A percentile compares a stretch with the other conserved stretches of the same genome.
Evolutionary conservation across 2,888 invertebrate species (phyloP).

Genomic region (Stenodema calcarata): DNA sequence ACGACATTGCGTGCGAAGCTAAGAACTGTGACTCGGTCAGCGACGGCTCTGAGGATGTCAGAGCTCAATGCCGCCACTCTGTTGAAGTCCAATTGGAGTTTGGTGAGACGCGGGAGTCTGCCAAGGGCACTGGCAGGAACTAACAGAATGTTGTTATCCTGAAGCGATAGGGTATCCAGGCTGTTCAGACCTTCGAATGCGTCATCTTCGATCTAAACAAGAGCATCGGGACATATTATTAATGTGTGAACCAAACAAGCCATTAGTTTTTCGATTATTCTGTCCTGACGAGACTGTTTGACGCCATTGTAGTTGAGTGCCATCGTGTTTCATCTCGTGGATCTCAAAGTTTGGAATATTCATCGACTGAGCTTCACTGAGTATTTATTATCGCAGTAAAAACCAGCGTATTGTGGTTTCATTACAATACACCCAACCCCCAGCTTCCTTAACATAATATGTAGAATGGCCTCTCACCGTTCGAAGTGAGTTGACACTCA

Average conservation of each 20-base stretch:
- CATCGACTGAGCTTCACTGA: too few species aligned
- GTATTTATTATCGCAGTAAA: too few species aligned
- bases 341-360: too few species aligned
- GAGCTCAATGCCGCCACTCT: slow-evolving; percentile 83
- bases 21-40: slow-evolving; percentile 73
- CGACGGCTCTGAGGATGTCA: slow-evolving; percentile 76
- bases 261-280: too few species aligned
- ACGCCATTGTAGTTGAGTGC: too few species aligned
- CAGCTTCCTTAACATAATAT: not conserved
- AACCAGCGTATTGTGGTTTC: too few species aligned
- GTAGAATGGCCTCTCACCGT: slow-evolving; percentile 68
- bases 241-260: too few species aligned
- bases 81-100: slow-evolving; percentile 83
- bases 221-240: too few species aligned
- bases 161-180: slow-evolving; percentile 77
- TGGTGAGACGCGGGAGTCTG: slow-evolving; percentile 75
- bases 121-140: slow-evolving; percentile 84
- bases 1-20: slow-evolving; percentile 85
- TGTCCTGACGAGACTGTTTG: too few species aligned
- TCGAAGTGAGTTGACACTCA: slow-evolving; percentile 84
- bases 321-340: too few species aligned
- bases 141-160: slow-evolving; percentile 86
- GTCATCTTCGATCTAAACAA: slow-evolving; percentile 81
- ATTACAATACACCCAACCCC: too few species aligned
- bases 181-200: slow-evolving; percentile 82